Evolutionary conservation across 2,113 vertebrate genomes (phyloP), one percentile per base, ranked within the genome.

Genomic region (Chionis minor): DNA sequence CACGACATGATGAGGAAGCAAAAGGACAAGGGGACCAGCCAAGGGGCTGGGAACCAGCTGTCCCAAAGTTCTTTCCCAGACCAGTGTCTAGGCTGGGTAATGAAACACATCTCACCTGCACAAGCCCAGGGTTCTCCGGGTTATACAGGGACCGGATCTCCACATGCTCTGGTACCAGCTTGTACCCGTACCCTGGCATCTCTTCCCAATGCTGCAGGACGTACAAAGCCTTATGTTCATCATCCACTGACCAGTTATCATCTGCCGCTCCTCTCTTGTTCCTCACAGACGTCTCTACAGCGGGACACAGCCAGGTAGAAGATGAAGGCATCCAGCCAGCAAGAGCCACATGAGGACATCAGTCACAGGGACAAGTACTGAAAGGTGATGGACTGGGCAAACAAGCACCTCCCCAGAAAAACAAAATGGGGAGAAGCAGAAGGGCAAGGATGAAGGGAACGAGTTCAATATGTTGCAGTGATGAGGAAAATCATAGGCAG

Each of bases 91-190:
- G 32, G 40, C 17, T 78, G 24, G n/a, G 19, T 72, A 54, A 17
- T 4, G 65, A 80, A 44, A 74, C 21, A 59, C 22, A 22, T 47
- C 81, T 98, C 59, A 99, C 99, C 99, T 99, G 99, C 42, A 98
- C 98, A 51, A 99, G 97, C 18, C 99, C 99, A 1, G 98, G 98
- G 69, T 96, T 99, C n/a, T 98, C 98, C 0, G 92, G 79, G 87
- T 98, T 99, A 89, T 98, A 96, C 70, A 99, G 98, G 21, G 99
- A 98, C 61, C 98, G 97, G 33, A 98, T 97, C 96, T 99, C 99
- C 86, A 99, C 98, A 0, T 99, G 99, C 81, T 99, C 99, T 3
- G 99, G 99, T 24, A 99, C 99, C 84, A 99, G 97, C 73, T 97
- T 97, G 66, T 98, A 85, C 4, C 99, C 99, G 8, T 98, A 98